Evolutionary conservation across 2,113 vertebrate genomes (phyloP), one percentile per base, ranked within the genome.

Genomic region (Camelus bactrianus): DNA sequence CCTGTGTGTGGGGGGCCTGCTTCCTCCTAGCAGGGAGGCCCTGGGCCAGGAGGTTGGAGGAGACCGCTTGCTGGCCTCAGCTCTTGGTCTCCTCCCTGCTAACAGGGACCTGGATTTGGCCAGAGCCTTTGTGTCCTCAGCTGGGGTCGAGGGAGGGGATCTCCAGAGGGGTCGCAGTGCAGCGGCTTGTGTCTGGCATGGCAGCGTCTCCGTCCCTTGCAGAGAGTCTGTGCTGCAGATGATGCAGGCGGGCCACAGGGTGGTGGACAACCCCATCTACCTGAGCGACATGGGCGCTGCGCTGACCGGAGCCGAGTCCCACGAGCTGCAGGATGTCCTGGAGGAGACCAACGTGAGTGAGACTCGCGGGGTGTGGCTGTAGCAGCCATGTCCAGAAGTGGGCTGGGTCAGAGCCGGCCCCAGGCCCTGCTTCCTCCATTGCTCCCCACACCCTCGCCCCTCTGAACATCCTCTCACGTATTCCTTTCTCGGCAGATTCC

Each of bases 191-290:
- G 3, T 64, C 13, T 48, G 79, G 85, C 2, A 42, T 77, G 15
- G 54, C 72, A 67, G 38, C 2, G 1, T 8, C n/a, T 15, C 52
- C 35, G 50, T 0, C 64, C 81, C 95, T 93, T 76, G 11, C 97
- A 99, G 99, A 62, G 99, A 99, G 97, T 99, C 99, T 0, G 99
- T 99, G n/a, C 99, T 99, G 35, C 99, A 99, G 99, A 99, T 99
- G 99, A 99, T 99, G 99, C 99, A 99, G 98, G 99, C 99, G 0
- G 99, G 99, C 20, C 99, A 99, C 70, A 98, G 99, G 30, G 99
- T 99, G 80, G 99, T 99, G 0, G 99, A 99, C 97, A 99, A 99
- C 97, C 99, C 99, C 6, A 99, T 99, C 97, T 99, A 99, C 96
- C 98, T 99, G 96, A 99, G 99, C 3, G 99, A 99, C 98, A 99